phyloP scores from a whole-genome alignment of 2,888 invertebrate genomes.

The Himalopsyche kuldschensis region DNA sequence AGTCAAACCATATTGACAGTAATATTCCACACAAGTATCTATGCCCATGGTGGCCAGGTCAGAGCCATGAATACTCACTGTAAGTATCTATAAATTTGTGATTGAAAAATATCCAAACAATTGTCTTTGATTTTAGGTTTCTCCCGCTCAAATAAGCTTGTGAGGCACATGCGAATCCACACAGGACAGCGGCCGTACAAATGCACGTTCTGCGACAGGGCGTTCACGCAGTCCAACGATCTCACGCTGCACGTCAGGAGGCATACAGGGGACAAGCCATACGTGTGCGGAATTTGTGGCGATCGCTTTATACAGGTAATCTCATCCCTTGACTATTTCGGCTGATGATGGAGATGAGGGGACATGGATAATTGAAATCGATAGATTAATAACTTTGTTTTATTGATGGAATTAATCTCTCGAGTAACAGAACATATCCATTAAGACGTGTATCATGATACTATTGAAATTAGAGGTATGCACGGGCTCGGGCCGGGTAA shows the following conservation, averaged over 20 bases:
- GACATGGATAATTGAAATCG: no score
- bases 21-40: no score
- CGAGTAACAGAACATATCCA: no score
- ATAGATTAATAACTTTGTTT: no score
- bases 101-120: not conserved
- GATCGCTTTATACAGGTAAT: conserved; percentile 67
- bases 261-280: conserved; percentile 70
- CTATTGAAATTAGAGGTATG: no score
- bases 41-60: no score
- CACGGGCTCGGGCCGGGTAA: no score
- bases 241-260: conserved; percentile 69
- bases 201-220: conserved; percentile 59
- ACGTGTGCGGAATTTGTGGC: conserved; percentile 67
- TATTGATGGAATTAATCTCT: no score
- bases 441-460: no score
- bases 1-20: no score
- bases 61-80: no score
- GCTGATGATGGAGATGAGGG: no score
- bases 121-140: conserved; percentile 50
- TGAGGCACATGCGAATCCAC: conserved; percentile 64
- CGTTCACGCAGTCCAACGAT: conserved; percentile 73
- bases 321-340: not conserved
- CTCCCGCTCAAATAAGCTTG: conserved; percentile 63
- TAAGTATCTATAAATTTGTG: not conserved
- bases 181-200: conserved; percentile 63